Conservation (phyloP, 2,888 invertebrate species). For the Malachius bipustulatus region DNA sequence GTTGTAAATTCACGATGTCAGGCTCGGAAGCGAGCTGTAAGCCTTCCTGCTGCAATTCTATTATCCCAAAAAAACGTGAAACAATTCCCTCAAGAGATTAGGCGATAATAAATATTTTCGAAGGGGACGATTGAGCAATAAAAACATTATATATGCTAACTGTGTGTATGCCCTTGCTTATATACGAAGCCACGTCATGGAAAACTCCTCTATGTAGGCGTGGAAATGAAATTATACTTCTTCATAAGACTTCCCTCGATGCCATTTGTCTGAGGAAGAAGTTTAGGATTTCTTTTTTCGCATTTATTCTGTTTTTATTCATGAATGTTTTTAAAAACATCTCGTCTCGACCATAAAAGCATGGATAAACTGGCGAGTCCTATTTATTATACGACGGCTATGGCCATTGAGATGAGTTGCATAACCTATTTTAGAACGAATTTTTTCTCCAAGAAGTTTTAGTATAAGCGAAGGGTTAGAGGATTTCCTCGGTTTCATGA, state of each 20-base stretch:
- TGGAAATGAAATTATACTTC: slow-evolving; percentile 32
- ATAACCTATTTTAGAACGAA: too few species aligned
- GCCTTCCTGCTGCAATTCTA: too few species aligned
- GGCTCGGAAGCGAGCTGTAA: too few species aligned
- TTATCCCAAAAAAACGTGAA: too few species aligned
- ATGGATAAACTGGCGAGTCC: slow-evolving; percentile 23
- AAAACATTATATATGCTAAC: slow-evolving; percentile 30
- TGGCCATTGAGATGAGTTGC: too few species aligned
- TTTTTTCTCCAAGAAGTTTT: too few species aligned
- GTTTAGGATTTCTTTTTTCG: slow-evolving; percentile 27
- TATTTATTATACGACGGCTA: too few species aligned
- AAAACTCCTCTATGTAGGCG: slow-evolving; percentile 26
- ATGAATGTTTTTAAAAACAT: slow-evolving; percentile 27
- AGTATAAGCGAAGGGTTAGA: too few species aligned
- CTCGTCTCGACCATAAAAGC: slow-evolving; percentile 19
- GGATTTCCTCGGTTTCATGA: too few species aligned
- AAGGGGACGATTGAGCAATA: slow-evolving; percentile 24
- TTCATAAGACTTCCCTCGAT: slow-evolving; percentile 30
- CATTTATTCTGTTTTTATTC: slow-evolving; percentile 31
- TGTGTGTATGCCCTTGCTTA: slow-evolving; percentile 27
- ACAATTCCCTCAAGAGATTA: too few species aligned
- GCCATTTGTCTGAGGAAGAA: slow-evolving; percentile 28
- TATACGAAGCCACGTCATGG: slow-evolving; percentile 23
- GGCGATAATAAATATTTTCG: slow-evolving; percentile 22
- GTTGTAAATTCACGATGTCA: too few species aligned